Percentiles rank a stretch among this genome's conserved stretches.
These are phyloP conservation scores for Myotis vivesi DNA, from an alignment of 2,797 vertebrate species.

Conservation along the genomic window DNA sequence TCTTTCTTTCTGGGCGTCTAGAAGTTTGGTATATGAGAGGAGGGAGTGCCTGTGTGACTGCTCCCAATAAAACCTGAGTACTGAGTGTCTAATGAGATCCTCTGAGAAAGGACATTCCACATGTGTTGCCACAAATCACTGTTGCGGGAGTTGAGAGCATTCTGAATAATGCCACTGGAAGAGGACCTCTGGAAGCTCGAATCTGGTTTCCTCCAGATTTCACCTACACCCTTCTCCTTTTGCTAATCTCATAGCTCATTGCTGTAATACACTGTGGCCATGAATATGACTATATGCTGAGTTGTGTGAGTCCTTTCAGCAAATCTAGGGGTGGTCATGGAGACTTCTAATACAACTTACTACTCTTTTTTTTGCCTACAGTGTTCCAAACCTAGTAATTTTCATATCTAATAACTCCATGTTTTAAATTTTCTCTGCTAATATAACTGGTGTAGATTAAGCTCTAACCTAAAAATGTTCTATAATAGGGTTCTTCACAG, in stretches of 20 bases:
- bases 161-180: neutral
- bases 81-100: neutral
- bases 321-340: neutral
- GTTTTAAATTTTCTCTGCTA: neutral
- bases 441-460: neutral
- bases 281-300: neutral
- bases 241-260: neutral
- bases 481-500: neutral
- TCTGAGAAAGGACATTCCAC: neutral
- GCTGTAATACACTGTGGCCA: neutral
- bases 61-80: neutral
- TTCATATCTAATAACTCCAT: neutral
- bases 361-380: neutral
- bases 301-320: neutral
- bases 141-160: neutral
- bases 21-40: neutral
- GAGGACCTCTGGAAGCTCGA: neutral
- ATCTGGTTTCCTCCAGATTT: neutral
- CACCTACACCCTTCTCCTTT: neutral
- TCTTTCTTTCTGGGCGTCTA: neutral
- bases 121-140: neutral
- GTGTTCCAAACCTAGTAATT: neutral
- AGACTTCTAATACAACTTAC: rapidly evolving
- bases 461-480: neutral
- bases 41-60: neutral